Evolutionary conservation across 2,888 invertebrate genomes (phyloP), one percentile per base, ranked within the genome.

Genomic region (Pseudoips prasinana): DNA sequence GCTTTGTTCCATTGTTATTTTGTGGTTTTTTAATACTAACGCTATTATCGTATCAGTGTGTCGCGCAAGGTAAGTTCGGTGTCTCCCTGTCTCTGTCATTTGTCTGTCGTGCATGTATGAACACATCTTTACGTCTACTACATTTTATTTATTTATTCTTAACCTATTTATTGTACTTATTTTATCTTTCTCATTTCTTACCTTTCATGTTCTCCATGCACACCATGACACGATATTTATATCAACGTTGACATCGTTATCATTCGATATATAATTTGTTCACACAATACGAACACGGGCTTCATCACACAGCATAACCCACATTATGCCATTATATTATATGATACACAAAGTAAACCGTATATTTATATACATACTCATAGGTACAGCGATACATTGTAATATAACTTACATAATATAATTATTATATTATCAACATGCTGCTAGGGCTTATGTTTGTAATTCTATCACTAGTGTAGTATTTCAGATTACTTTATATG

Each of bases 11-110:
- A 83, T 74, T 39, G 47, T 41, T 47, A 29, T 37, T 40, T 68
- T 64, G 62, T 71, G 58, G 63, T 74, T 70, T 73, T 69, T 72
- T 64, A 60, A 54, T 64, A 58, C 62, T 60, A 66, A 62, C 58
- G 53, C 66, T 65, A 65, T 47, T 60, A 51, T 56, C 20, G 20
- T 67, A 44, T 48, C 50, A 56, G 64, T 72, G 60, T 66, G 58
- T 65, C 53, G 53, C 57, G 62, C 35, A 75, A 84, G 87, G 87
- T 88, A 87, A 88, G 87, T 85, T 77, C 67, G 78, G 74, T 80
- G 80, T 83, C 66, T 73, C 61, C 63, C 71, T 76, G 72, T 81
- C 71, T 76, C 68, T 81, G 75, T 75, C 73, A 62, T 74, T 57
- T 66, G 59, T 73, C 60, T 73, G 46, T 67, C 73, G 68, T 80